phyloP scores from a whole-genome alignment of 92 coral and sea anemone genomes.

The Parazoanthus atlanticus region DNA sequence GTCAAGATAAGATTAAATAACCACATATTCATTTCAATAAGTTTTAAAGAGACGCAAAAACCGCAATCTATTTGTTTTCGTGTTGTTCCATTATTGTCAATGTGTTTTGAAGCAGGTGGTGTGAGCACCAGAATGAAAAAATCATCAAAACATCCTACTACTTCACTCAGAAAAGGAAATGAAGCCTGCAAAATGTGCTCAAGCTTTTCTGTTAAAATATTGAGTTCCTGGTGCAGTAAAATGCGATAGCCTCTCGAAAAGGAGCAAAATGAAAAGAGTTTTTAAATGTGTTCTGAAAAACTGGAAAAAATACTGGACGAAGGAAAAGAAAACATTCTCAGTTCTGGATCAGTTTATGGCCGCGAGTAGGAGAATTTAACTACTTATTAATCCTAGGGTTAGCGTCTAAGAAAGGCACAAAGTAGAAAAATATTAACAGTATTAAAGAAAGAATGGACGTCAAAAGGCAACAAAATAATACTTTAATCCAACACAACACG shows the following conservation, averaged over 20 bases:
- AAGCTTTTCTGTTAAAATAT: background rate
- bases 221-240: background rate
- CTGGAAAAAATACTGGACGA: background rate
- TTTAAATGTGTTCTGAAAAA: background rate
- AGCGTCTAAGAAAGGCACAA: background rate
- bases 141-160: constrained; percentile 7
- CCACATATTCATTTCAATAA: background rate
- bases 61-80: constrained; percentile 9
- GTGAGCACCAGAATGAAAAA: constrained; percentile 6
- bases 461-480: background rate
- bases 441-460: background rate
- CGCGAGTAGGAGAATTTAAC: background rate
- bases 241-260: background rate
- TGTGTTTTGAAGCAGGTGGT: constrained; percentile 19
- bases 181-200: background rate
- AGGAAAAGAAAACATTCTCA: background rate
- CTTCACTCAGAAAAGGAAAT: background rate
- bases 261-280: background rate
- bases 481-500: background rate
- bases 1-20: background rate
- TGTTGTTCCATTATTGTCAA: background rate
- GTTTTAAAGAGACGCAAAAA: background rate
- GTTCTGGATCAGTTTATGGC: background rate
- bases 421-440: background rate
- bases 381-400: background rate